A percentile compares a stretch with the other conserved stretches of the same genome.
Evolutionary conservation across 1,140 invertebrate species (phyloP).

Genomic region (silkworm (Bombyx mori)): DNA sequence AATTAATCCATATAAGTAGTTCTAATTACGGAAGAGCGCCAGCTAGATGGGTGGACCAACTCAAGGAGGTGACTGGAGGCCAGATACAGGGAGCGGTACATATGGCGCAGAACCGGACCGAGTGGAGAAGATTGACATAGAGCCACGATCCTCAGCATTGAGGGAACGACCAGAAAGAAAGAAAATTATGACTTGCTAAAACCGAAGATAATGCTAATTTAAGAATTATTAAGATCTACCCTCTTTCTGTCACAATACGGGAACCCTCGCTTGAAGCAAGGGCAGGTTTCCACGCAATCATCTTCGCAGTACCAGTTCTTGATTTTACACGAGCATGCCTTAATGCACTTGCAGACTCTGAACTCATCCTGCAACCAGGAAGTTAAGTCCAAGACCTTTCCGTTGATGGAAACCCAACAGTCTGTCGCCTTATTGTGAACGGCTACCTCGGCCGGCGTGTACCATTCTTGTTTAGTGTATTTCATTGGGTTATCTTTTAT

Average conservation of each 20-base stretch:
- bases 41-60: too few species aligned
- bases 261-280: conserved; percentile 46
- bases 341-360: conserved; percentile 36
- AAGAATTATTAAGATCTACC: conserved; percentile 20
- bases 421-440: conserved; percentile 40
- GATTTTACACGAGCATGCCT: conserved; percentile 40
- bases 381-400: conserved; percentile 41
- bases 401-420: conserved; percentile 53
- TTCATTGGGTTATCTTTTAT: conserved; percentile 24
- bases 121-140: too few species aligned
- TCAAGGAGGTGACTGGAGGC: too few species aligned
- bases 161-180: too few species aligned
- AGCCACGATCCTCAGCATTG: too few species aligned
- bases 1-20: too few species aligned
- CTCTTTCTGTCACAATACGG: conserved; percentile 49
- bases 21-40: too few species aligned
- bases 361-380: conserved; percentile 46
- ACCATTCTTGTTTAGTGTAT: conserved; percentile 56
- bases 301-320: conserved; percentile 51
- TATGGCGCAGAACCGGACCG: too few species aligned
- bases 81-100: too few species aligned
- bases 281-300: conserved; percentile 44
- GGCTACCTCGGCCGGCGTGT: conserved; percentile 51
- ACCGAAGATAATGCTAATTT: background rate
- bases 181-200: too few species aligned